A percentile compares a stretch with the other conserved stretches of the same genome.
Conservation (phyloP, 92 coral and sea anemone genomes). For the Metridium senile region DNA sequence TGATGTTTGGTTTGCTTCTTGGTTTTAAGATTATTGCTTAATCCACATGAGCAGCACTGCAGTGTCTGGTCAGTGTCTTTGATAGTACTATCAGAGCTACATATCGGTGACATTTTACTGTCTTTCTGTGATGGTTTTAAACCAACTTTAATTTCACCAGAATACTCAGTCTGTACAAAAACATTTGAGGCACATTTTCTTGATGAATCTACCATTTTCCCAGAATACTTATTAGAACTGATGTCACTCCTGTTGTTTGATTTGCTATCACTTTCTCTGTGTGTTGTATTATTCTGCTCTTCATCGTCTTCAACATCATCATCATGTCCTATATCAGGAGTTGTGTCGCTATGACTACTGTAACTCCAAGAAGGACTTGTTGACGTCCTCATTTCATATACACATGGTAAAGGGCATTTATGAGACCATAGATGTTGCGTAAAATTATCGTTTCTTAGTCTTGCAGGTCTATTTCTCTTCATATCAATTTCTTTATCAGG, state of each 20-base stretch:
- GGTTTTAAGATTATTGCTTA: not conserved
- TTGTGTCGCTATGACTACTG: slow-evolving; percentile 14
- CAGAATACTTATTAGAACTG: slow-evolving; percentile 6
- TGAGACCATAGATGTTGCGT: slow-evolving; percentile 33
- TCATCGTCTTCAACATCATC: not conserved
- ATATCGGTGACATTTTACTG: slow-evolving; percentile 15
- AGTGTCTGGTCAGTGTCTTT: slow-evolving; percentile 11
- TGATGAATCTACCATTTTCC: not conserved
- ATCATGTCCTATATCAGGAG: slow-evolving; percentile 12
- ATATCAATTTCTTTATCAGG: not conserved
- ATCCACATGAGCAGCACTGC: slow-evolving; percentile 25
- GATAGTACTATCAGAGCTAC: slow-evolving; percentile 32
- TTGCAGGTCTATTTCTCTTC: not conserved
- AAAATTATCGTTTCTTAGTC: slow-evolving; percentile 1
- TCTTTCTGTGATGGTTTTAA: not conserved
- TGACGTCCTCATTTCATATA: not conserved
- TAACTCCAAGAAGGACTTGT: slow-evolving; percentile 1
- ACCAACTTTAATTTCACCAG: slow-evolving; percentile 13
- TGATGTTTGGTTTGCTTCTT: not conserved
- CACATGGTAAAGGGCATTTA: slow-evolving; percentile 31
- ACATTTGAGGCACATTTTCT: slow-evolving; percentile 22
- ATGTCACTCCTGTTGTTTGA: not conserved
- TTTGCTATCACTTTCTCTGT: not conserved
- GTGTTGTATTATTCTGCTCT: not conserved
- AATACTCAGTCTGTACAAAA: slow-evolving; percentile 37